Evolutionary conservation across 2,113 vertebrate genomes (phyloP), one percentile per base, ranked within the genome.

Genomic region (Panurus biarmicus): DNA sequence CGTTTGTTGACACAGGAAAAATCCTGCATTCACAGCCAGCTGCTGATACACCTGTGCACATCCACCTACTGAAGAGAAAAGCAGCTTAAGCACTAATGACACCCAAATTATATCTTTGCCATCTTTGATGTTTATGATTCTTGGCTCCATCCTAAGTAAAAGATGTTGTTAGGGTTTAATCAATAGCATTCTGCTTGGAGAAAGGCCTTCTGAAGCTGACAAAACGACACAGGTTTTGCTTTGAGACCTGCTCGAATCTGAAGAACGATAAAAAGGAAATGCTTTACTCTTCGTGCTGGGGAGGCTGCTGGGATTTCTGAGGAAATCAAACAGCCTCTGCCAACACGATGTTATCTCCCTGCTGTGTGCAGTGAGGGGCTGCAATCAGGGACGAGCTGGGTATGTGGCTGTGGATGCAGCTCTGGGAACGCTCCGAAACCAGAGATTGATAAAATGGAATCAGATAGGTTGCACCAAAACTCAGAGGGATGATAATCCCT

Each of bases 121-220:
- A 64, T 48, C 85, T 85, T 21, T 79, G 71, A 51, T 64, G 89
- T 67, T 89, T 48, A 24, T 35, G 87, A 87, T 87, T 85, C 91
- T 53, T 7, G 9, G 60, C 67, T 94, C 67, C 71, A 85, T 76
- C 77, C 56, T 40, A n/a, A 90, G 85, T 21, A 26, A 85, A 78
- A 66, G 50, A 54, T 44, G 93, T n/a, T 7, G 15, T 87, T 90
- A 77, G 75, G 48, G 78, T 86, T 92, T 91, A 89, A 95, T 95
- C 96, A 96, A 94, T 87, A 77, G 75, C 47, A 85, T 95, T 95
- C 94, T 94, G 75, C 82, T 77, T 6, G 12, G 6, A 89, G 85
- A 94, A 90, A 94, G 51, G 74, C 78, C 69, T 85, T 79, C 62
- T 74, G 81, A 61, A 47, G 87, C 82, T 93, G 87, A 56, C 81